Evolutionary conservation across 2,888 invertebrate genomes (phyloP).

Genomic region (Dicranocentrus wangi): DNA sequence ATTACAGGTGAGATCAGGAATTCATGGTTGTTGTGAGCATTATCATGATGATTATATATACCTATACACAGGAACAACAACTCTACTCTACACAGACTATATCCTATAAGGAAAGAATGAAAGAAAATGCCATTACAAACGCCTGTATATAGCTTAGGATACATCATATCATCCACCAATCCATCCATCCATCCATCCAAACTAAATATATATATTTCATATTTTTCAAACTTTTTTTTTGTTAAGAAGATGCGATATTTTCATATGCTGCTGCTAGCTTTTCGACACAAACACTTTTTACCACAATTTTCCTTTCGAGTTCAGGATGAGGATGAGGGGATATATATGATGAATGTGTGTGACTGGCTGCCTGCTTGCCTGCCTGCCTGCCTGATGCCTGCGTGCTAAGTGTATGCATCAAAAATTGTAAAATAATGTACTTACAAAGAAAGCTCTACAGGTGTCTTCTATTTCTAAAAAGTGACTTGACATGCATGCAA

Average conservation of each 20-base stretch:
- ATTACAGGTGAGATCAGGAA: background rate
- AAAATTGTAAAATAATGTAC: slow-evolving; percentile 43
- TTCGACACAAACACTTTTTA: background rate
- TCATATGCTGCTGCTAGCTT: background rate
- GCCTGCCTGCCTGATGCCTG: slow-evolving; percentile 56
- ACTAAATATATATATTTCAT: too few relatives aligned
- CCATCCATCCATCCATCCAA: too few relatives aligned
- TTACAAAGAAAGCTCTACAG: slow-evolving; percentile 66
- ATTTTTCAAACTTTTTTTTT: too few relatives aligned
- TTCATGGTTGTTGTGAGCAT: too few relatives aligned
- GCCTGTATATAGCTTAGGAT: too few relatives aligned
- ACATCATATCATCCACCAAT: too few relatives aligned
- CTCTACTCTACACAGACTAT: too few relatives aligned
- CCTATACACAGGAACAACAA: background rate
- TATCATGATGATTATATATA: background rate
- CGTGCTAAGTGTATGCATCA: slow-evolving; percentile 64
- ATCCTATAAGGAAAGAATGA: too few relatives aligned
- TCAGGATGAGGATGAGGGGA: too few relatives aligned
- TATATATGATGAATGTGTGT: slow-evolving; percentile 10
- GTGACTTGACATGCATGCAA: slow-evolving; percentile 63
- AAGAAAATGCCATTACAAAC: too few relatives aligned
- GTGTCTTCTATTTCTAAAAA: slow-evolving; percentile 66
- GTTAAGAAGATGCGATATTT: too few relatives aligned
- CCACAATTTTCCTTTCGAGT: background rate
- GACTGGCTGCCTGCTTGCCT: slow-evolving; percentile 28